Evolutionary conservation across 1,140 invertebrate species (phyloP).

Genomic region (Cryptotermes secundus): DNA sequence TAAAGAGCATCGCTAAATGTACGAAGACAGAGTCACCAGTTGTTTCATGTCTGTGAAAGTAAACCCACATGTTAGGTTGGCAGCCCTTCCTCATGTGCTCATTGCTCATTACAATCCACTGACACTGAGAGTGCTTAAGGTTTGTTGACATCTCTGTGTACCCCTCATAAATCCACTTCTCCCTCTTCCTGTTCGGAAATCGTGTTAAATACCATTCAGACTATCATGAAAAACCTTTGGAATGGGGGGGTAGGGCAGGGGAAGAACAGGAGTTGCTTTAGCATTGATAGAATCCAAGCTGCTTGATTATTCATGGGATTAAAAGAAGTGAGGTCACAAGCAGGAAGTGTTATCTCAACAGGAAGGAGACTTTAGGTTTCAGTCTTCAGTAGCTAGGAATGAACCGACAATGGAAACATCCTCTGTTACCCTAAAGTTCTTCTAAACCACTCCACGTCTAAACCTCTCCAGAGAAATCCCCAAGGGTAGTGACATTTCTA

Average conservation of each 20-base stretch:
- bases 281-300: neutral
- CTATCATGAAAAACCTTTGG: neutral
- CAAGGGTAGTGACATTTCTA: neutral
- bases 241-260: neutral
- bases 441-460: neutral
- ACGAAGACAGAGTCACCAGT: too few species aligned
- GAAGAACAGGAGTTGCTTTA: neutral
- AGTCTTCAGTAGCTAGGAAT: neutral
- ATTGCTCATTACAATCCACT: too few species aligned
- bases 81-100: too few species aligned
- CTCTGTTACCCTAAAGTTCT: neutral
- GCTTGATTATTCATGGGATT: conserved; percentile 12
- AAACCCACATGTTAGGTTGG: too few species aligned
- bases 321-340: neutral
- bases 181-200: neutral
- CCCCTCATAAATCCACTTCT: neutral
- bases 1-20: too few species aligned
- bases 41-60: too few species aligned
- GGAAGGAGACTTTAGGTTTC: neutral
- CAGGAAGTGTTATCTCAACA: neutral
- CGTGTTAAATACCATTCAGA: neutral
- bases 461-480: neutral
- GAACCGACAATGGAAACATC: neutral
- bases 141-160: neutral
- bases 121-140: too few species aligned